These are phyloP conservation scores for Halcyon senegalensis DNA, from an alignment of 2,113 vertebrate genomes.

Conservation along the genomic window DNA sequence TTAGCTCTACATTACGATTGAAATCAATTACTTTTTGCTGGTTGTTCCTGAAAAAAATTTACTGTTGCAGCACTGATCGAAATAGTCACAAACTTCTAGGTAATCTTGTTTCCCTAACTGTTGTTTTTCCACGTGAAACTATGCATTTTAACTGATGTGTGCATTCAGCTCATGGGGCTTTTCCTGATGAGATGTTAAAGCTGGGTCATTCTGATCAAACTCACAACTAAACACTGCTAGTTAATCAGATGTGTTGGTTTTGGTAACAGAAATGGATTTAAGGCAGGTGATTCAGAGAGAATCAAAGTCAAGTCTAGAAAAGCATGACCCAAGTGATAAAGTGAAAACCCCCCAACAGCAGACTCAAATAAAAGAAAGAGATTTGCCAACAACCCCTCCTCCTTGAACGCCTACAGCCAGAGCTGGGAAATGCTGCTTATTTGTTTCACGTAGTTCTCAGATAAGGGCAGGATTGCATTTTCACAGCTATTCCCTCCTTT, in stretches of 20 bases:
- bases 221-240: background rate
- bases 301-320: background rate
- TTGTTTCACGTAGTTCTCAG: background rate
- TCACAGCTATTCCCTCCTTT: background rate
- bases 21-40: background rate
- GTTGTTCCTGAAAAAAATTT: background rate
- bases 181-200: background rate
- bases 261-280: background rate
- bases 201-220: background rate
- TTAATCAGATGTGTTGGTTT: background rate
- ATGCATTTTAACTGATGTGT: background rate
- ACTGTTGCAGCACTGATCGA: background rate
- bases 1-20: background rate
- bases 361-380: background rate
- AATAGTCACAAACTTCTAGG: background rate
- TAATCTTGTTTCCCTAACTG: background rate
- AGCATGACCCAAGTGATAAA: background rate
- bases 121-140: background rate
- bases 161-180: background rate
- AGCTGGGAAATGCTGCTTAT: background rate
- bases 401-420: background rate
- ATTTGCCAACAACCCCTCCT: background rate
- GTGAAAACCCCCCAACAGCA: background rate
- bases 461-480: background rate
- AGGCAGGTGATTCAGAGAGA: background rate